Evolutionary conservation across 2,113 vertebrate genomes (phyloP), one percentile per base, ranked within the genome.

Genomic region (Acinonyx jubatus): DNA sequence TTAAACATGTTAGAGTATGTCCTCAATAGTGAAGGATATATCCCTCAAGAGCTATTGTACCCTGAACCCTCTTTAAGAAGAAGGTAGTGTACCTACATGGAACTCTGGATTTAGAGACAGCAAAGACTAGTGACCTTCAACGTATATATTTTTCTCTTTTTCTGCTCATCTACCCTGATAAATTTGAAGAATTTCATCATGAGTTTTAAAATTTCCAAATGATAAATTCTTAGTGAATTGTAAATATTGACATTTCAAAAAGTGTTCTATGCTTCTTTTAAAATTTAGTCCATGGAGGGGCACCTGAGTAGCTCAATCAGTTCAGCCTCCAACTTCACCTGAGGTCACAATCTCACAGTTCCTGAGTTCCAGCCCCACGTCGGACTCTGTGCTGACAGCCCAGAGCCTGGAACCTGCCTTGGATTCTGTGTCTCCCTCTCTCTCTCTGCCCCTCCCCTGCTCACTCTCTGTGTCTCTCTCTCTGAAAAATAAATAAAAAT

Each of bases 241-340:
- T 65, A 88, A 93, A 80, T 81, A 79, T 41, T 71, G 50, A 48
- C 82, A 76, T 89, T 96, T 93, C 50, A 66, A 91, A 91, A 92
- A 74, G 16, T 74, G 19, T 57, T 63, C 73, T 31, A 48, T 82
- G 23, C 29, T 33, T 90, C 23, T 86, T 87, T 92, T 71, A 71
- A n/a, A 78, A 25, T 36, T 18, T 94, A 88, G n/a, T 2, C 13
- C 5, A 23, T 33, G 33, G 48, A 83, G 7, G 21, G 21, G 57
- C 57, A 23, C 57, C 57, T 23, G 57, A 7, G 21, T 61, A 7
- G 2, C 21, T 23, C 57, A 61, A 7, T 61, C 7, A 7, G 7
- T 61, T 61, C 8, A 61, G 21, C 57, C 1, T 23, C 21, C 2
- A 2, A 61, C 57, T 61, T 61, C 18, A 7, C 0, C 18, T 23